Evolutionary conservation across 2,888 invertebrate species (phyloP).

Genomic region (Perizoma affinitatum): DNA sequence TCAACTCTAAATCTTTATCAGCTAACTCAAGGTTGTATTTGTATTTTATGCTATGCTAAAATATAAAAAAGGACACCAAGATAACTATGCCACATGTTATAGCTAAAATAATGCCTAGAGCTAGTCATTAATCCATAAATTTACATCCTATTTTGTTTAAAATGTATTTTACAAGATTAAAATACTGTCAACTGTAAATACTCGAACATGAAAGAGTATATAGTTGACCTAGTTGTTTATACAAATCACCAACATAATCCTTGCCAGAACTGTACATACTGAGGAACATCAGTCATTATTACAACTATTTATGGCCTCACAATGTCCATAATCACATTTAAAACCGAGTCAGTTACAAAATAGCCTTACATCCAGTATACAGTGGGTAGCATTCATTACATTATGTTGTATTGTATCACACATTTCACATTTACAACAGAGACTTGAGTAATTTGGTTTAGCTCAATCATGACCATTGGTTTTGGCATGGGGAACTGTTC

Average conservation of each 20-base stretch:
- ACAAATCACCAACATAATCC: constrained; percentile 23
- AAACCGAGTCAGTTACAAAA: constrained; percentile 56
- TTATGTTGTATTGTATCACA: constrained; percentile 71
- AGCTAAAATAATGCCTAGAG: constrained; percentile 75
- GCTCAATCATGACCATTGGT: constrained; percentile 76
- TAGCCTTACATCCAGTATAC: constrained; percentile 61
- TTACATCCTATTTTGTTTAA: constrained; percentile 39
- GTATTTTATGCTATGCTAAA: constrained; percentile 48
- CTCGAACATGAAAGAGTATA: constrained; percentile 23
- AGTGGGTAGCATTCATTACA: constrained; percentile 66
- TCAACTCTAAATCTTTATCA: constrained; percentile 41
- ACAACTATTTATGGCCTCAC: constrained; percentile 45
- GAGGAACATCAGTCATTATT: constrained; percentile 64
- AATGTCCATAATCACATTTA: constrained; percentile 64
- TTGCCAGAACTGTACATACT: constrained; percentile 39
- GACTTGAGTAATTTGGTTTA: constrained; percentile 54
- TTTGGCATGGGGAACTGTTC: constrained; percentile 76
- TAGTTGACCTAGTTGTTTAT: constrained; percentile 18
- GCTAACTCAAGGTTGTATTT: constrained; percentile 43
- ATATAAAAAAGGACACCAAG: constrained; percentile 63
- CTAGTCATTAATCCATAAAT: constrained; percentile 52
- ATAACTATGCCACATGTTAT: constrained; percentile 54
- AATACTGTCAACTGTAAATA: constrained; percentile 23
- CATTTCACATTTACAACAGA: constrained; percentile 65
- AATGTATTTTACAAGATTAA: constrained; percentile 57